phyloP scores from a whole-genome alignment of 2,888 invertebrate genomes.

The Ophion slaviceki region DNA sequence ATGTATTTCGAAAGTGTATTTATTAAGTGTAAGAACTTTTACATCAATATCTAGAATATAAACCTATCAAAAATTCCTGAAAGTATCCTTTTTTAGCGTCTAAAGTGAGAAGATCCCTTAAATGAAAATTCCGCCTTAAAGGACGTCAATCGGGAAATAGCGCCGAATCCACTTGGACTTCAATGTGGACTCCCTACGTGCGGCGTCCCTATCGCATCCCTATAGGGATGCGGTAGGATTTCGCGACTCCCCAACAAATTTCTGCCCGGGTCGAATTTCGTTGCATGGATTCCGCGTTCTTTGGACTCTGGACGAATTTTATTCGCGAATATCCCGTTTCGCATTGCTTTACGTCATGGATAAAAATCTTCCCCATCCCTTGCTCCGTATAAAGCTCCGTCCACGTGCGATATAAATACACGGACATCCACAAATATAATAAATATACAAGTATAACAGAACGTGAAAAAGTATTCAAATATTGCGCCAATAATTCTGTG shows the following conservation, averaged over 20 bases:
- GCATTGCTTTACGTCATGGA: conserved; percentile 18
- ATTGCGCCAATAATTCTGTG: conserved; percentile 59
- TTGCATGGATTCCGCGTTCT: no score
- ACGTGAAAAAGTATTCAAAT: conserved; percentile 57
- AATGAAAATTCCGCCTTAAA: not conserved
- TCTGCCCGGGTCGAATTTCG: no score
- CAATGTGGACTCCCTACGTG: no score
- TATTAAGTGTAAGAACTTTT: no score
- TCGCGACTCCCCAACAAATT: no score
- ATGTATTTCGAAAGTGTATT: no score
- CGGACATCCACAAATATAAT: conserved; percentile 17
- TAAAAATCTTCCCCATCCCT: conserved; percentile 32
- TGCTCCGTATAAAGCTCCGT: not conserved
- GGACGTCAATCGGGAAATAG: not conserved
- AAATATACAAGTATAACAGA: not conserved
- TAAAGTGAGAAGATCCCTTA: no score
- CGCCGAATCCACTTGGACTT: no score
- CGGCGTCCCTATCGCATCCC: no score
- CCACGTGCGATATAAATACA: conserved; percentile 9
- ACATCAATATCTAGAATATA: no score
- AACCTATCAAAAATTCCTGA: no score
- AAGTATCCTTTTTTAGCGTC: no score
- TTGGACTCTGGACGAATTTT: not conserved
- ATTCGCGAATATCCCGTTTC: not conserved
- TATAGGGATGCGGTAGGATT: not conserved